Percentiles rank a stretch among this genome's conserved stretches.
Evolutionary conservation across 2,888 invertebrate species (phyloP).

Genomic region (Griposia aprilina): DNA sequence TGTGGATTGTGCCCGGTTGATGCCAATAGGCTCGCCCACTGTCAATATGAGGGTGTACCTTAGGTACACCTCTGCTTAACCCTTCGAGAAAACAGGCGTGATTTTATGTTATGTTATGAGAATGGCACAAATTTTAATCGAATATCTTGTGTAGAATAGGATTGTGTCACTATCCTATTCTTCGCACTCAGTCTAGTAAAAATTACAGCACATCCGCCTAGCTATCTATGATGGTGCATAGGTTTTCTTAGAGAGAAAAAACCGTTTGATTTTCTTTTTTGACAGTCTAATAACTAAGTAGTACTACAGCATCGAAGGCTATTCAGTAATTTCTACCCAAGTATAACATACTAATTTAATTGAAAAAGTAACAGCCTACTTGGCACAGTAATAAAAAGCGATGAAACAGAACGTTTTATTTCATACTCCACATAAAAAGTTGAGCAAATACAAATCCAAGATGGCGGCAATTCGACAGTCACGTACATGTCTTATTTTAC

Average conservation of each 20-base stretch:
- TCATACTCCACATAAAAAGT: constrained; percentile 51
- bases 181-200: no score
- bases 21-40: no score
- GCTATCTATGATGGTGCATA: not conserved
- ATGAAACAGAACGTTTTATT: constrained; percentile 56
- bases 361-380: constrained; percentile 29
- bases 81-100: not conserved
- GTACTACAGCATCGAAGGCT: not conserved
- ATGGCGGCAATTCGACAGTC: constrained; percentile 41
- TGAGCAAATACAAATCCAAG: constrained; percentile 59
- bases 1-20: not conserved
- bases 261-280: not conserved
- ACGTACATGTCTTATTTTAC: constrained; percentile 65
- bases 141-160: not conserved
- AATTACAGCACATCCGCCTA: not conserved
- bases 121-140: not conserved
- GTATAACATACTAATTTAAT: not conserved
- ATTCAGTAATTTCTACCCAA: not conserved
- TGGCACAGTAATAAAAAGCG: constrained; percentile 21
- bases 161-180: not conserved
- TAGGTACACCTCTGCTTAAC: not conserved
- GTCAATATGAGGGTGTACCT: not conserved
- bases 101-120: not conserved
- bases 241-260: not conserved
- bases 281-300: no score